These are phyloP conservation scores for Eleutherodactylus coqui DNA, from an alignment of 2,797 vertebrate genomes.

Conservation along the genomic window DNA sequence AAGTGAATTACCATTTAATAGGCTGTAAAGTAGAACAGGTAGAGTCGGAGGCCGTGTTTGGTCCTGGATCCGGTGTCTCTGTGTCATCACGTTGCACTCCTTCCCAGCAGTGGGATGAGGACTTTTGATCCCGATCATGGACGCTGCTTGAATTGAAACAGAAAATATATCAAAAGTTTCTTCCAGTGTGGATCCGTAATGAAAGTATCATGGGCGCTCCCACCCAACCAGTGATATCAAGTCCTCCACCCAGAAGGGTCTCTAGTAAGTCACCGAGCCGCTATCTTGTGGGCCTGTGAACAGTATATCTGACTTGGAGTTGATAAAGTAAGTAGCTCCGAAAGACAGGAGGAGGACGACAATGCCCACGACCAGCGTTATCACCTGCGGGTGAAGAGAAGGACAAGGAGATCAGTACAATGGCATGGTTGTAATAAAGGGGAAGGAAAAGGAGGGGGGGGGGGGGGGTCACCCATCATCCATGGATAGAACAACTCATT, in stretches of 20 bases:
- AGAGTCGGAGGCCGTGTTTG: slow-evolving; percentile 10
- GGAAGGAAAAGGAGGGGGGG: too few species aligned
- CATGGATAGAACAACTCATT: too few species aligned
- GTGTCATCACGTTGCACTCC: not conserved
- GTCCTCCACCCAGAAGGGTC: slow-evolving; percentile 34
- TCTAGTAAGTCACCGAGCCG: slow-evolving; percentile 84
- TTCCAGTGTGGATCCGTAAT: slow-evolving; percentile 50
- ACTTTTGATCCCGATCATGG: not conserved
- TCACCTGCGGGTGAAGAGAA: slow-evolving; percentile 74
- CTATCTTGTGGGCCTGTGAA: slow-evolving; percentile 83
- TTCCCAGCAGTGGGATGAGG: not conserved
- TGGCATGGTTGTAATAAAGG: too few species aligned
- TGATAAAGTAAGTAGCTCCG: slow-evolving; percentile 85
- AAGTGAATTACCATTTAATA: not conserved
- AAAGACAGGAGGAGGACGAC: slow-evolving; percentile 83
- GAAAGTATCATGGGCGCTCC: slow-evolving; percentile 27
- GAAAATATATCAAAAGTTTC: not conserved
- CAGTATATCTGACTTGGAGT: slow-evolving; percentile 88
- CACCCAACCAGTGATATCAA: slow-evolving; percentile 37
- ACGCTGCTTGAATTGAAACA: not conserved
- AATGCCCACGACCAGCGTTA: slow-evolving; percentile 87
- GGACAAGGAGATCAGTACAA: too few species aligned
- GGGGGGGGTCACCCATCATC: too few species aligned
- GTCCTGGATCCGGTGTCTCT: not conserved
- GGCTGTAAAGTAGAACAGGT: not conserved